Percentiles rank a stretch among this genome's conserved stretches.
Evolutionary conservation across 2,888 invertebrate genomes (phyloP).

Genomic region (Napeogenes sylphis): DNA sequence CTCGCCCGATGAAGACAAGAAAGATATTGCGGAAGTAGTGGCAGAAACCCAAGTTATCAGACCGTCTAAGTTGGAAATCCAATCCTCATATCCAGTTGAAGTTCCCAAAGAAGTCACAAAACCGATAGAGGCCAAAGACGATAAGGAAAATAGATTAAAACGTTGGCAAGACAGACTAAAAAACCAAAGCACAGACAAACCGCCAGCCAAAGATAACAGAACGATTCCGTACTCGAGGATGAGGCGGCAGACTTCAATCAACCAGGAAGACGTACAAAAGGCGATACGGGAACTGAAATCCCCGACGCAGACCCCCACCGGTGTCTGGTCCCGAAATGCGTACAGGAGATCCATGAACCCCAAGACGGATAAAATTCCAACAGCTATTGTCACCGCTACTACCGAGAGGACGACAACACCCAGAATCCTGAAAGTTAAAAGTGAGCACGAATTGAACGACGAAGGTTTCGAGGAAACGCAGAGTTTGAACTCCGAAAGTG

Average conservation of each 20-base stretch:
- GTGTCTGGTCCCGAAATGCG: slow-evolving; percentile 76
- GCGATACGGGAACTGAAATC: slow-evolving; percentile 82
- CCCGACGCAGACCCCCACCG: slow-evolving; percentile 79
- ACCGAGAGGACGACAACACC: slow-evolving; percentile 61
- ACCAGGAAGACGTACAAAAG: slow-evolving; percentile 83
- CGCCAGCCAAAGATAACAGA: slow-evolving; percentile 66
- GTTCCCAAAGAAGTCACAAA: slow-evolving; percentile 51
- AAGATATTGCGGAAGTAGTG: slow-evolving; percentile 64
- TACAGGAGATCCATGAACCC: slow-evolving; percentile 59
- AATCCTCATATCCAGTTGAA: slow-evolving; percentile 72
- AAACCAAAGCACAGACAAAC: slow-evolving; percentile 70
- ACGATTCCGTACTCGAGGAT: slow-evolving; percentile 66
- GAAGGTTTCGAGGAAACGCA: slow-evolving; percentile 95
- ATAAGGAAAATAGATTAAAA: slow-evolving; percentile 79
- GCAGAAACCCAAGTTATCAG: slow-evolving; percentile 76
- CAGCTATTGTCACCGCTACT: slow-evolving; percentile 31
- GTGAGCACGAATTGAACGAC: slow-evolving; percentile 87
- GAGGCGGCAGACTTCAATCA: slow-evolving; percentile 83
- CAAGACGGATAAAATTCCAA: slow-evolving; percentile 45
- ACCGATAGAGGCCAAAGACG: slow-evolving; percentile 64
- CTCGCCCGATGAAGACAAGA: slow-evolving; percentile 77
- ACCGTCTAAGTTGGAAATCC: slow-evolving; percentile 72
- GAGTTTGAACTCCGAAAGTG: slow-evolving; percentile 90
- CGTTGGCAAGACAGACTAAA: slow-evolving; percentile 85
- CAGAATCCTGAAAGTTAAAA: slow-evolving; percentile 73